Conservation (phyloP, 2,888 invertebrate genomes). For the Portevinia maculata region DNA sequence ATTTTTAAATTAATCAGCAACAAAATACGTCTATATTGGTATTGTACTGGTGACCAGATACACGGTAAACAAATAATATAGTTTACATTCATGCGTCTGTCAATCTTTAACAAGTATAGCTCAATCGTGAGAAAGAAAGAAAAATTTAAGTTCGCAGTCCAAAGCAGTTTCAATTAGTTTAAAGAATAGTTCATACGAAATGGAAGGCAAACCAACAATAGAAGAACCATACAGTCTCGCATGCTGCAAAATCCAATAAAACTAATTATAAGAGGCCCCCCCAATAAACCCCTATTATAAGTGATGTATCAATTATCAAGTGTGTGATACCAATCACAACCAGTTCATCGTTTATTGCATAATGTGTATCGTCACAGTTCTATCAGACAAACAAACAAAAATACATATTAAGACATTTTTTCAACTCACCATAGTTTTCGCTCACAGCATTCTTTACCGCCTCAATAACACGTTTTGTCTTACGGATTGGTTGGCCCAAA, state of each 20-base stretch:
- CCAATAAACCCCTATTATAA: constrained; percentile 54
- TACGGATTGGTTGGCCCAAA: constrained; percentile 82
- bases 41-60: constrained; percentile 3
- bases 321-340: constrained; percentile 56
- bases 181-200: constrained; percentile 7
- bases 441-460: constrained; percentile 82
- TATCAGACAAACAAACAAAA: constrained; percentile 4
- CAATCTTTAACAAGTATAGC: constrained; percentile 13
- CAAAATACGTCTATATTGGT: not conserved
- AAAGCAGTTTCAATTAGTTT: constrained; percentile 6
- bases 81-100: constrained; percentile 20
- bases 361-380: no score
- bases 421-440: constrained; percentile 83
- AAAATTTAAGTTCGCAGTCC: constrained; percentile 10
- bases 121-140: constrained; percentile 47
- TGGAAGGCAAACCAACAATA: not conserved
- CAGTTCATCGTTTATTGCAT: constrained; percentile 49
- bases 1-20: not conserved
- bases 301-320: constrained; percentile 68
- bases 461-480: constrained; percentile 79
- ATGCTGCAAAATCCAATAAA: constrained; percentile 50
- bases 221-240: constrained; percentile 37
- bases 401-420: constrained; percentile 33
- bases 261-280: constrained; percentile 35
- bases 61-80: constrained; percentile 25